Percentiles rank a stretch among this genome's conserved stretches.
phyloP scores from a whole-genome alignment of 2,888 invertebrate genomes.

The Aspidiotus rigidus region DNA sequence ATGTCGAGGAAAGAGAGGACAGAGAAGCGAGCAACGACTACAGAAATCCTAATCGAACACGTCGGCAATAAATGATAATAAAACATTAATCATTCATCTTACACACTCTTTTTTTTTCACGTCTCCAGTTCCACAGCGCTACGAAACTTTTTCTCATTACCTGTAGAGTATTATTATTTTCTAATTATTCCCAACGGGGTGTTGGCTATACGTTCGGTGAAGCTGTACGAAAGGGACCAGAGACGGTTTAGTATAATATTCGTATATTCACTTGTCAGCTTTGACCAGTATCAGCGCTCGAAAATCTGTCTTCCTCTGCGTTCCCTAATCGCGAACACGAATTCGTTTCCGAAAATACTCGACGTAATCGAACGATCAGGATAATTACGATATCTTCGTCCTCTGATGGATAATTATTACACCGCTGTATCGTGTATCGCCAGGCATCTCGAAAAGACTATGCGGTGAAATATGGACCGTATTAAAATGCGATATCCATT shows the following conservation, averaged over 20 bases:
- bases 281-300: not conserved
- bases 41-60: constrained; percentile 26
- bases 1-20: not conserved
- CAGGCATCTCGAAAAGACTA: not conserved
- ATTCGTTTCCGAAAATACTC: not conserved
- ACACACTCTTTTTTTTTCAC: not conserved
- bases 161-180: constrained; percentile 6
- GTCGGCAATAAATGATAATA: constrained; percentile 22
- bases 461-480: constrained; percentile 9
- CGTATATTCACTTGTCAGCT: not conserved
- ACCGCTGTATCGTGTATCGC: too few species aligned
- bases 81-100: constrained; percentile 21
- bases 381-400: constrained; percentile 15
- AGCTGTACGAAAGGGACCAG: not conserved
- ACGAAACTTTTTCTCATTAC: not conserved
- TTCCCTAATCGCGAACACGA: constrained; percentile 1
- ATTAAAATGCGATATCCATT: constrained; percentile 14
- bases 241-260: not conserved
- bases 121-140: not conserved
- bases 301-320: not conserved
- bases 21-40: constrained; percentile 9
- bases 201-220: not conserved
- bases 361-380: constrained; percentile 13
- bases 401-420: not conserved
- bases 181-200: constrained; percentile 18